Evolutionary conservation across 2,797 vertebrate species (phyloP), one percentile per base, ranked within the genome.

Genomic region (Sciaenops ocellatus): DNA sequence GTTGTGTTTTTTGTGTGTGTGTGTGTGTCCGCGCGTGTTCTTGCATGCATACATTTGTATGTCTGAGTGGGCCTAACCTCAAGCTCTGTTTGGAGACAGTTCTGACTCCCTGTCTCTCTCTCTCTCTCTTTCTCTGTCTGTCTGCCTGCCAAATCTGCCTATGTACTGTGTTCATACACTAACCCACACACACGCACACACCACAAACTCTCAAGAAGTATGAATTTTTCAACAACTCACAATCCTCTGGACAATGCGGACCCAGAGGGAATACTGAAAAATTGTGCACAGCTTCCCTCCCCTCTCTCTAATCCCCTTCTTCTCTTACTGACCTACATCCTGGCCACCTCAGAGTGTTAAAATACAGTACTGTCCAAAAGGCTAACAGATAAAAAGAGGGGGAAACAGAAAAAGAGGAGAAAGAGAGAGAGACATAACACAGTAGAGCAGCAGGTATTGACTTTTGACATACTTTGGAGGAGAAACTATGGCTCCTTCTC

Each of bases 1-100:
- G 78, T 90, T 92, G 82, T 93, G 71, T 86, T 76, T 83, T 68
- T 47, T 84, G 24, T 60, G 71, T 73, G 74, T 75, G 81, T 79
- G 66, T 87, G 82, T 87, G 81, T 83, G 80, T 87, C 59, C 13
- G 64, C 80, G 71, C 68, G 57, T 89, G 91, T 85, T 73, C 73
- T 80, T 81, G 78, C 86, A 74, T 90, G 83, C 80, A 87, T 90
- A 78, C 81, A 86, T 89, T 82, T 83, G 80, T 87, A 81, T 83
- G 76, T 69, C 55, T 62, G 73, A 86, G 80, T 78, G 76, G 85
- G 88, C 69, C 77, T 81, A 90, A 90, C 84, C 87, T 87, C 85
- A 84, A 84, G 69, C 86, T 88, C 77, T 83, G 78, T 87, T 85
- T 85, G 78, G 90, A 94, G 90, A 90, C 88, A 65, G 85, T 84